Evolutionary conservation across 2,888 invertebrate species (phyloP).

Genomic region (Melanargia galathea): DNA sequence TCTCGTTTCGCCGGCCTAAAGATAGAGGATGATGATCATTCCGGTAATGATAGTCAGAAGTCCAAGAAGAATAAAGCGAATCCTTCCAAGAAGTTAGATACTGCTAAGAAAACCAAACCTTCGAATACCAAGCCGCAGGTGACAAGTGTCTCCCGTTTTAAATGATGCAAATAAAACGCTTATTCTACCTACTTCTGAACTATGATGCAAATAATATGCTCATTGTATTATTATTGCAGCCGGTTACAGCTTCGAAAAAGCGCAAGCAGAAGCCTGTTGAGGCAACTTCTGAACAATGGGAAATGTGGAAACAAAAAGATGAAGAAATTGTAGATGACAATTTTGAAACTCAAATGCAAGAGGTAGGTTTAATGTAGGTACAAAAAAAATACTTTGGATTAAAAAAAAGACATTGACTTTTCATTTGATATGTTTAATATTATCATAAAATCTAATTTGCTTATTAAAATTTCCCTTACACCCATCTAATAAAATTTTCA

Average conservation of each 20-base stretch:
- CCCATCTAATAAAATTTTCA: too few relatives aligned
- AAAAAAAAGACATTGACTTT: too few relatives aligned
- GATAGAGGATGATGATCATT: slow-evolving; percentile 86
- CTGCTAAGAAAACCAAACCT: slow-evolving; percentile 61
- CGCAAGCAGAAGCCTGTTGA: slow-evolving; percentile 74
- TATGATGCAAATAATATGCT: neutral
- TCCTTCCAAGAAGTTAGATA: slow-evolving; percentile 63
- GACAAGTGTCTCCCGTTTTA: slow-evolving; percentile 3
- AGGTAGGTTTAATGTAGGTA: slow-evolving; percentile 86
- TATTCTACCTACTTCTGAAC: too few relatives aligned
- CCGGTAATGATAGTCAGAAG: slow-evolving; percentile 61
- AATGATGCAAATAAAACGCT: too few relatives aligned
- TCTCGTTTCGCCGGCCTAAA: slow-evolving; percentile 89
- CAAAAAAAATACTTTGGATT: too few relatives aligned
- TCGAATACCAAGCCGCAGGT: slow-evolving; percentile 60
- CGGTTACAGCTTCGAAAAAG: slow-evolving; percentile 52
- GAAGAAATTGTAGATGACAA: slow-evolving; percentile 84
- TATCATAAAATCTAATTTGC: neutral
- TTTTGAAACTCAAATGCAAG: slow-evolving; percentile 81
- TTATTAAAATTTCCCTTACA: neutral
- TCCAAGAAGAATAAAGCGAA: slow-evolving; percentile 69
- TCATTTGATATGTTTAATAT: too few relatives aligned
- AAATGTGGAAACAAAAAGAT: slow-evolving; percentile 88
- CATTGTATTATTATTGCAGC: neutral
- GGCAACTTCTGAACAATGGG: slow-evolving; percentile 84